Percentiles rank a stretch among this genome's conserved stretches.
phyloP scores from a whole-genome alignment of 1,140 invertebrate genomes.

The Aphis gossypii region DNA sequence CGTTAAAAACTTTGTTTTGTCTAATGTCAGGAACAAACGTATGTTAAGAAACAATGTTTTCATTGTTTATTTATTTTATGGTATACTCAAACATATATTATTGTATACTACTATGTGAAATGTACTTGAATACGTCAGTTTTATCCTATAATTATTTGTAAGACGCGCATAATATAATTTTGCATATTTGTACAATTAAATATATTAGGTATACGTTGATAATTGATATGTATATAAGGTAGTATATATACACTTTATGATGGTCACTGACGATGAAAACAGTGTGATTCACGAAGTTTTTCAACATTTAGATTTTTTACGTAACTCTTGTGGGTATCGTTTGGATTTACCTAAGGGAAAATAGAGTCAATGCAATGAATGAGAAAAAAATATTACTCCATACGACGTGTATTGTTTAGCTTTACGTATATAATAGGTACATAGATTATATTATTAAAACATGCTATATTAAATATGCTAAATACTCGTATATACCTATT shows the following conservation, averaged over 20 bases:
- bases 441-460: not conserved
- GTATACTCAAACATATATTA: not conserved
- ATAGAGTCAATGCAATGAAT: not conserved
- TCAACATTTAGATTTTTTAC: not conserved
- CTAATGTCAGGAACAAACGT: not conserved
- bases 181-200: not conserved
- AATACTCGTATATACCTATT: too few species aligned
- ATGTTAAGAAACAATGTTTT: not conserved
- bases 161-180: not conserved
- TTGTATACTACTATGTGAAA: not conserved
- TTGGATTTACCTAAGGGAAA: not conserved
- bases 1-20: not conserved
- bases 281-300: not conserved
- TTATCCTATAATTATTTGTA: not conserved
- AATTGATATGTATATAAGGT: too few species aligned
- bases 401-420: not conserved
- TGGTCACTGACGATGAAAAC: slow-evolving; percentile 17
- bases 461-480: too few species aligned
- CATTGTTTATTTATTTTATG: not conserved
- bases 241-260: not conserved
- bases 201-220: not conserved
- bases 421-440: not conserved
- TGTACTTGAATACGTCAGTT: not conserved
- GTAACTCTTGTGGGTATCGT: not conserved
- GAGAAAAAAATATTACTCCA: slow-evolving; percentile 8